These are phyloP conservation scores for Linepithema humile DNA, from an alignment of 1,140 invertebrate species.

Conservation along the genomic window DNA sequence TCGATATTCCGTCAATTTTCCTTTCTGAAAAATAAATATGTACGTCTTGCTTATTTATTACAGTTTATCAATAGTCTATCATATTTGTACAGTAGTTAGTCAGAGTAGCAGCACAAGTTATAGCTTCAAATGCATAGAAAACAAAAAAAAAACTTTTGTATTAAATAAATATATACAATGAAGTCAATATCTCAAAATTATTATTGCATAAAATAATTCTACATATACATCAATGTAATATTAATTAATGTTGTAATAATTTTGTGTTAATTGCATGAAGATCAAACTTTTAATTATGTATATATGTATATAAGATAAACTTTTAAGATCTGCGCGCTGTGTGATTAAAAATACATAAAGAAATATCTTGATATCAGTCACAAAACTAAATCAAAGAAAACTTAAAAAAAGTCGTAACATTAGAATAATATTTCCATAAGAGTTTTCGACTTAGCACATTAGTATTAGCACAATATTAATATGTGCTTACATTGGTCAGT, in stretches of 20 bases:
- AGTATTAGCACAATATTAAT: background rate
- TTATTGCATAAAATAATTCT: background rate
- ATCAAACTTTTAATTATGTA: background rate
- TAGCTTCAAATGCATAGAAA: background rate
- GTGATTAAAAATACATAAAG: no score
- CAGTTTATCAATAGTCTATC: background rate
- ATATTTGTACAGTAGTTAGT: no score
- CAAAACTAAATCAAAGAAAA: no score
- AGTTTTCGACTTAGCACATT: background rate
- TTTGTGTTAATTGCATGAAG: background rate
- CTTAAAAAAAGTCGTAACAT: background rate
- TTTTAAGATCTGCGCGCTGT: background rate
- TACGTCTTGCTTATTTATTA: background rate
- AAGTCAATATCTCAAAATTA: background rate
- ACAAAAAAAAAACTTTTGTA: background rate
- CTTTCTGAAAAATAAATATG: slow-evolving; percentile 77
- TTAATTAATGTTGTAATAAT: background rate
- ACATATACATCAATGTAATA: background rate
- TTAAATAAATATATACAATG: no score
- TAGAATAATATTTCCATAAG: background rate
- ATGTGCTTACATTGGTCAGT: slow-evolving; percentile 84
- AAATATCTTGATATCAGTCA: background rate
- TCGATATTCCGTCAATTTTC: slow-evolving; percentile 84
- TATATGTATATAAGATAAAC: background rate
- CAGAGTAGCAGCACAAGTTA: background rate